Evolutionary conservation across 2,888 invertebrate species (phyloP).

Genomic region (Odontocerum albicorne): DNA sequence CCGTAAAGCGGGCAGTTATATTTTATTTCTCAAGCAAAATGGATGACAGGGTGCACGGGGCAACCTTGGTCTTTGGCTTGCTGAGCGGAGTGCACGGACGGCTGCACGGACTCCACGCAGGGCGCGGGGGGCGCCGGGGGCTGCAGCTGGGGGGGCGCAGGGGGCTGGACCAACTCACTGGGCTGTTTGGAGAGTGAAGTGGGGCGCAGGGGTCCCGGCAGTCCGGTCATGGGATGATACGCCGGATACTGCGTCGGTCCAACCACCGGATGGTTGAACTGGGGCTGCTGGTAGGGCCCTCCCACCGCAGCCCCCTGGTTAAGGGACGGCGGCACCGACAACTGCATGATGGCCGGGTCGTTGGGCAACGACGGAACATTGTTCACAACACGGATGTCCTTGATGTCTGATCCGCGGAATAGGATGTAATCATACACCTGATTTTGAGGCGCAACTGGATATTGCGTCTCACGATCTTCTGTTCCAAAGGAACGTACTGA

Average conservation of each 20-base stretch:
- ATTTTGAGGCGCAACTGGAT: conserved; percentile 94
- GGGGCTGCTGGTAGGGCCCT: conserved; percentile 64
- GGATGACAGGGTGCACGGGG: conserved; percentile 20
- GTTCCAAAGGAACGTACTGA: conserved; percentile 98
- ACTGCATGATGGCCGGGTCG: conserved; percentile 97
- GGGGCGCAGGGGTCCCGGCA: conserved; percentile 54
- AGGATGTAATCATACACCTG: conserved; percentile 99
- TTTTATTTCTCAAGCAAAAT: no score
- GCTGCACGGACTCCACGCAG: conserved; percentile 45
- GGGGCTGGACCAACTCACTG: conserved; percentile 55
- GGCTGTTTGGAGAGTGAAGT: conserved; percentile 50
- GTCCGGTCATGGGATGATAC: conserved; percentile 57
- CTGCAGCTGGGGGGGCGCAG: conserved; percentile 28
- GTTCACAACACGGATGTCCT: conserved; percentile 96
- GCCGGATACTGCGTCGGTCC: conserved; percentile 57
- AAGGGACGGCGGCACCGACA: conserved; percentile 75
- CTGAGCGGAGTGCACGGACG: conserved; percentile 51
- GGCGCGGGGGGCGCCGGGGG: conserved; percentile 38
- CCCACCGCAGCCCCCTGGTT: conserved; percentile 60
- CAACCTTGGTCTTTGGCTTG: conserved; percentile 63
- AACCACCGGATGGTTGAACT: conserved; percentile 73
- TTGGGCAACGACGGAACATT: conserved; percentile 84
- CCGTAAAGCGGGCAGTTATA: no score
- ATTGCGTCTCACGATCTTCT: conserved; percentile 94
- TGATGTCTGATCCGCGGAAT: conserved; percentile 97